A percentile compares a stretch with the other conserved stretches of the same genome.
phyloP scores from a whole-genome alignment of 2,113 vertebrate genomes.

The Oncorhynchus keta region DNA sequence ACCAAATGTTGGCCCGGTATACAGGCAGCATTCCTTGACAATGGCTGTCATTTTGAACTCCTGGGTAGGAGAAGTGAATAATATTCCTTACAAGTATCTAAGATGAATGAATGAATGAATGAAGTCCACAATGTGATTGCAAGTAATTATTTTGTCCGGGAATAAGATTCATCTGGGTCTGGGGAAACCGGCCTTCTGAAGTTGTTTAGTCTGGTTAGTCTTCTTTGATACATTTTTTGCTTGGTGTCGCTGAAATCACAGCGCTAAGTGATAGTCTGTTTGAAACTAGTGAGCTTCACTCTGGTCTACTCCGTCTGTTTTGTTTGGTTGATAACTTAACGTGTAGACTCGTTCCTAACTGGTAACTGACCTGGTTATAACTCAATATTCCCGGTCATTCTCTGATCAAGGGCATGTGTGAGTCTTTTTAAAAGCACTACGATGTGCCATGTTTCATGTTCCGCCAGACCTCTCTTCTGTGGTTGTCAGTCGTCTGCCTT shows the following conservation, averaged over 20 bases:
- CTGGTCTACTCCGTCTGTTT: not conserved
- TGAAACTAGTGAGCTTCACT: not conserved
- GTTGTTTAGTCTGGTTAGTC: too few relatives aligned
- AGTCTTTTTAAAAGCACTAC: not conserved
- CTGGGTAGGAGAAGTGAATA: not conserved
- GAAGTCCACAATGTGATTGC: not conserved
- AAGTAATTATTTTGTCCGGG: too few relatives aligned
- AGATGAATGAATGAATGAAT: not conserved
- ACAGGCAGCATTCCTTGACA: not conserved
- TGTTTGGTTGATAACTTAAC: not conserved
- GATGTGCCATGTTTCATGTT: not conserved
- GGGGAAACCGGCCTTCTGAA: too few relatives aligned
- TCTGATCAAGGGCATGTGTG: not conserved
- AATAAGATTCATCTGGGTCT: too few relatives aligned
- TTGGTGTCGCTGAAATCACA: not conserved
- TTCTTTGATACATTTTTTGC: not conserved
- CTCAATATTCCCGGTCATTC: not conserved
- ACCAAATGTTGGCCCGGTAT: not conserved
- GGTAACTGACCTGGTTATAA: not conserved
- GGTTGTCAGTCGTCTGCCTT: constrained; percentile 8
- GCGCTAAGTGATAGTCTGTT: not conserved
- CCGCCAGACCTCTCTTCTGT: not conserved
- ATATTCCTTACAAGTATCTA: not conserved
- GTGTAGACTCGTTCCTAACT: not conserved
- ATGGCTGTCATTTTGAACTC: not conserved